Percentiles rank a stretch among this genome's conserved stretches.
phyloP scores from a whole-genome alignment of 1,140 invertebrate genomes.

The Parapsyche elsis region DNA sequence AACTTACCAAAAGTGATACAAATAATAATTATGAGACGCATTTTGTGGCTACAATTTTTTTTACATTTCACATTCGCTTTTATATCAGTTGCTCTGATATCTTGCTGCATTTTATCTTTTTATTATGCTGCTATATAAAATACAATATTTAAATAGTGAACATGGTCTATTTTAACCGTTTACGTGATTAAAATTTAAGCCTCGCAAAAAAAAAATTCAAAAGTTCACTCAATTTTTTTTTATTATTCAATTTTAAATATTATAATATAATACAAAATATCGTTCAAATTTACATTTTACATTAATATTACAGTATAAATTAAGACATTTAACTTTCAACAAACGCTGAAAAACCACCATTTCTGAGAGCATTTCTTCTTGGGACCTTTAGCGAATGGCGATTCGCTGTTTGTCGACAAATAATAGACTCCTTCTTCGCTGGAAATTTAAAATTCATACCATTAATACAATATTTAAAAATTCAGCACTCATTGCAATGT shows the following conservation, averaged over 20 bases:
- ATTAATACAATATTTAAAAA: neutral
- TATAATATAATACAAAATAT: conserved; percentile 21
- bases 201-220: too few species aligned
- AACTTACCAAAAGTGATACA: too few species aligned
- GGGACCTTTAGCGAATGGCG: conserved; percentile 51
- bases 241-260: neutral
- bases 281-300: neutral
- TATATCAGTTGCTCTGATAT: too few species aligned
- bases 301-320: neutral
- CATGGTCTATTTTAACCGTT: too few species aligned
- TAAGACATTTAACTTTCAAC: too few species aligned
- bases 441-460: conserved; percentile 28
- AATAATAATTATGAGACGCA: too few species aligned
- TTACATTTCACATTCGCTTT: too few species aligned
- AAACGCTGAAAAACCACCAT: conserved; percentile 6
- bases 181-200: too few species aligned
- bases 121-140: neutral
- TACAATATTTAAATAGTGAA: too few species aligned
- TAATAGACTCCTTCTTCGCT: conserved; percentile 56
- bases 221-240: too few species aligned
- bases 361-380: conserved; percentile 40
- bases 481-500: neutral
- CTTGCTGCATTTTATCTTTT: neutral
- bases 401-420: conserved; percentile 53
- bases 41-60: too few species aligned